Conservation (phyloP, 2,888 invertebrate genomes). For the Cosmia trapezina region DNA sequence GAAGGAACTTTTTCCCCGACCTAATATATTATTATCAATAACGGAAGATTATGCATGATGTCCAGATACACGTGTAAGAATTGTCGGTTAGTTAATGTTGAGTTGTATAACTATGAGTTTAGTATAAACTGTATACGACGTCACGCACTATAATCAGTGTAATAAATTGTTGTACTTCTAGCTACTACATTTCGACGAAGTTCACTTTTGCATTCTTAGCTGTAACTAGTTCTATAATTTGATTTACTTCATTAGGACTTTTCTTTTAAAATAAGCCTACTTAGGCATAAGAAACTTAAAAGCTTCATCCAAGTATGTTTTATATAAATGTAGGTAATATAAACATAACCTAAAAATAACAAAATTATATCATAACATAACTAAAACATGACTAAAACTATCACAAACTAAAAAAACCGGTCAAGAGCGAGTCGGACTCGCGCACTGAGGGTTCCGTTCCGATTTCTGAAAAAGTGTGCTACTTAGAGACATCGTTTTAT, state of each 20-base stretch:
- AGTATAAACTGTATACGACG: conserved; percentile 17
- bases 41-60: neutral
- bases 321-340: too few relatives aligned
- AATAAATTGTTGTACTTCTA: conserved; percentile 20
- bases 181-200: neutral
- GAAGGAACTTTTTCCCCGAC: too few relatives aligned
- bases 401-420: too few relatives aligned
- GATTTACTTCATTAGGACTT: neutral
- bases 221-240: neutral
- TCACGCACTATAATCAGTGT: conserved; percentile 28
- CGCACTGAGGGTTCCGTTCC: too few relatives aligned
- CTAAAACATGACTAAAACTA: too few relatives aligned
- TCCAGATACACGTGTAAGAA: neutral
- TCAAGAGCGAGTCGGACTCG: too few relatives aligned
- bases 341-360: too few relatives aligned
- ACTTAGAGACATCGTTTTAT: too few relatives aligned
- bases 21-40: too few relatives aligned
- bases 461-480: too few relatives aligned
- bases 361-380: too few relatives aligned
- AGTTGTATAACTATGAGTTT: conserved; percentile 16
- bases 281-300: neutral
- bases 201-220: conserved; percentile 10
- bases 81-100: conserved; percentile 5
- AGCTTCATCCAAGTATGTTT: neutral
- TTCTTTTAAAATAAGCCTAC: neutral